phyloP scores from a whole-genome alignment of 92 coral and sea anemone species.

The Blastomussa wellsi region DNA sequence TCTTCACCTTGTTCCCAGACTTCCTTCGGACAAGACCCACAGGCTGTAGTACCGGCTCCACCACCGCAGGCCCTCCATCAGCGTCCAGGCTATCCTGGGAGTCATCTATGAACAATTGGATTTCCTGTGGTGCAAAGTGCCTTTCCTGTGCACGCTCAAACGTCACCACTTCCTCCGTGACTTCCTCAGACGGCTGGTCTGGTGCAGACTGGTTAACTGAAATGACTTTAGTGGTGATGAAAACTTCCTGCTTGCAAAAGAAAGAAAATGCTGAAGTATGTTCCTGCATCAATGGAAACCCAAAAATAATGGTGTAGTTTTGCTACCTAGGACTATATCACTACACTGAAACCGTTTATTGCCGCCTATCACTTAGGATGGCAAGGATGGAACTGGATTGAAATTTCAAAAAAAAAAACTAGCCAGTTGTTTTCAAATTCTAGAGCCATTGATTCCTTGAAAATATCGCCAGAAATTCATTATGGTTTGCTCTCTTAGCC shows the following conservation, averaged over 20 bases:
- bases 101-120: slow-evolving; percentile 28
- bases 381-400: no score
- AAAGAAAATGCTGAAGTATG: neutral
- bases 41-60: slow-evolving; percentile 19
- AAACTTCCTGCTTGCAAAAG: slow-evolving; percentile 15
- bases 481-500: no score
- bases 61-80: slow-evolving; percentile 30
- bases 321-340: no score
- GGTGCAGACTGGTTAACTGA: slow-evolving; percentile 40
- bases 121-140: slow-evolving; percentile 20
- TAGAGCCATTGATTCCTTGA: no score
- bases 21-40: slow-evolving; percentile 48
- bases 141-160: slow-evolving; percentile 27
- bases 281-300: no score
- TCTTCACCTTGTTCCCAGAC: slow-evolving; percentile 76
- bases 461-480: no score
- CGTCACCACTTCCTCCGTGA: slow-evolving; percentile 56
- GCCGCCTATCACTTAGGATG: no score
- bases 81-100: slow-evolving; percentile 49
- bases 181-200: slow-evolving; percentile 8
- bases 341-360: no score
- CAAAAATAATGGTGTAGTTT: no score
- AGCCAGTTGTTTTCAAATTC: no score
- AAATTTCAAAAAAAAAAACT: no score
- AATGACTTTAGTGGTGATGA: slow-evolving; percentile 42